These are phyloP conservation scores for Periphyllus acericola DNA, from an alignment of 2,888 invertebrate genomes.

Conservation along the genomic window DNA sequence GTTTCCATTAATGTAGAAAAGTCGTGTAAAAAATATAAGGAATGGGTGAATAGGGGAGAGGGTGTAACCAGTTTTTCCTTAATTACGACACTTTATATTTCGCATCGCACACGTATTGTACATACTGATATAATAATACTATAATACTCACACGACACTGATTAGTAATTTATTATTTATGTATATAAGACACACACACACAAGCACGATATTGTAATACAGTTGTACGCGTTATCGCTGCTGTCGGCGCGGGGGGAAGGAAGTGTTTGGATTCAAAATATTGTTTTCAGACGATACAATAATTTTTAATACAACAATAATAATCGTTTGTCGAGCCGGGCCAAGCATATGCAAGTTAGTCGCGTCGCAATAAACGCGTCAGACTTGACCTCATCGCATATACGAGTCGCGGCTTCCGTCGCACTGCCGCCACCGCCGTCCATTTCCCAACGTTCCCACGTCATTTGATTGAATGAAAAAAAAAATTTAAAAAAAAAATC, in stretches of 20 bases:
- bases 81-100: no score
- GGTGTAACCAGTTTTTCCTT: no score
- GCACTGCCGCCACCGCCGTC: background rate
- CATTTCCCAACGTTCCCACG: constrained; percentile 12
- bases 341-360: background rate
- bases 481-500: no score
- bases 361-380: background rate
- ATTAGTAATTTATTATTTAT: no score
- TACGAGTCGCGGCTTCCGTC: constrained; percentile 40
- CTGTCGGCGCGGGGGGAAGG: background rate
- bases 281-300: constrained; percentile 3
- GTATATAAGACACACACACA: background rate
- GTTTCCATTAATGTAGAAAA: no score
- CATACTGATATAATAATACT: no score
- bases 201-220: background rate
- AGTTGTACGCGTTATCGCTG: no score
- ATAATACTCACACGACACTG: no score
- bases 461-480: background rate
- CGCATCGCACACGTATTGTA: no score
- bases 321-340: background rate
- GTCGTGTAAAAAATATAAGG: no score
- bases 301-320: background rate
- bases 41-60: no score
- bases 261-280: background rate
- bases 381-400: background rate